Base-by-base conservation (phyloP, 2,113 vertebrate genomes). In the Erythrolamprus reginae region DNA sequence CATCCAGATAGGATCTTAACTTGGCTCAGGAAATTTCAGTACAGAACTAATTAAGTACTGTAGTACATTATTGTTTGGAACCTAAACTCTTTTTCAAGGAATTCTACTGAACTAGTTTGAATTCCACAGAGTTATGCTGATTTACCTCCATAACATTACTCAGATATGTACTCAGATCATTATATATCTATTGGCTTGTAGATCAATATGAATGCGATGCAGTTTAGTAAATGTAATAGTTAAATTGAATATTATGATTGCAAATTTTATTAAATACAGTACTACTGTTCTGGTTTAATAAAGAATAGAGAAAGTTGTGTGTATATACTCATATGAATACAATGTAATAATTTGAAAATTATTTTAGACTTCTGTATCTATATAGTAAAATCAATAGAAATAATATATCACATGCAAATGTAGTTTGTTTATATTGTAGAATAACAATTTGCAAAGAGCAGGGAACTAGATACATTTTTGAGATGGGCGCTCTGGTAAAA, bases 381-480 rank as follows among this genome's bases (percentile, higher is more conserved):
- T 91, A 93, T 95, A 93, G 17, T 92, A 91, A 93, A 33, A 3
- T 4, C 85, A 92, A 93, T 65, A 65, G 89, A 48, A 70, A 26
- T 91, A 65, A 93, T 92, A 88, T 85, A 1, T 86, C 90, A 94
- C 86, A 85, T 58, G 9, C 24, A 50, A 92, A 28, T 84, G 9
- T 85, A 90, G 52, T 88, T 84, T 52, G 23, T 45, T 51, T 50
- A 84, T 47, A 55, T 91, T 93, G 88, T 89, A 82, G 90, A 93
- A 89, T 94, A 94, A 90, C 95, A 93, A 61, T 13, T 84, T 87
- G 90, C 88, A 58, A 84, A 89, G 84, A 56, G 5, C 28, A 92
- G 91, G 95, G 94, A 92, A 42, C 47, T 86, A 91, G 91, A 91
- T 94, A 91, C 48, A 2, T 93, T 89, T 94, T 94, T 93, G 55